Evolutionary conservation across 2,888 invertebrate genomes (phyloP).

Genomic region (Yponomeuta evonymella): DNA sequence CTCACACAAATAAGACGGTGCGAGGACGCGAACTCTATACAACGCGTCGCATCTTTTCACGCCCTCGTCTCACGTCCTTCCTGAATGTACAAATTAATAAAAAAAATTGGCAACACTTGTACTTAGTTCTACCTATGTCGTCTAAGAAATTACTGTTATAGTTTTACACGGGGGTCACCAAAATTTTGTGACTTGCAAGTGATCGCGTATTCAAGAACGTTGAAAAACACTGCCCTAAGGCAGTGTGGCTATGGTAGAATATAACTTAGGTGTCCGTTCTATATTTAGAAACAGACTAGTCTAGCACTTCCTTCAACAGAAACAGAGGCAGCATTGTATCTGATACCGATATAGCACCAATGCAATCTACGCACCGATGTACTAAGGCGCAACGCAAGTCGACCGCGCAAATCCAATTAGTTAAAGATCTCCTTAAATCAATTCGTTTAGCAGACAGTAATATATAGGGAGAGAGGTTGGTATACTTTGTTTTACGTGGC

Average conservation of each 20-base stretch:
- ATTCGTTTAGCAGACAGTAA: conserved; percentile 65
- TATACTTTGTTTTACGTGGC: conserved; percentile 65
- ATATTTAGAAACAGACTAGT: neutral
- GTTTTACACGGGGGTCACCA: too few species aligned
- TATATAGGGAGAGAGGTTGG: conserved; percentile 41
- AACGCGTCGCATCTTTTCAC: too few species aligned
- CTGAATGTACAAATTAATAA: too few species aligned
- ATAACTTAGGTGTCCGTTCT: neutral
- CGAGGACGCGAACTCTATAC: too few species aligned
- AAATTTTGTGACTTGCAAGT: too few species aligned
- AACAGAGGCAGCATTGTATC: neutral
- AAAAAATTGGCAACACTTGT: too few species aligned
- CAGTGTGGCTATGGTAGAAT: neutral
- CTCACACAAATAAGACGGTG: too few species aligned
- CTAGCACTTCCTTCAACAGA: neutral
- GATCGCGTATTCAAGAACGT: too few species aligned
- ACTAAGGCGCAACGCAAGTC: conserved; percentile 51
- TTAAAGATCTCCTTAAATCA: conserved; percentile 70
- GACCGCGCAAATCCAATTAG: conserved; percentile 66
- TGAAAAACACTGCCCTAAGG: too few species aligned
- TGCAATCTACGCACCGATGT: conserved; percentile 24
- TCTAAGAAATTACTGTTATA: too few species aligned
- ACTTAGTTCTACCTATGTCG: too few species aligned
- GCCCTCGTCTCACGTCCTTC: too few species aligned
- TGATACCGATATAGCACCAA: neutral